Evolutionary conservation across 2,797 vertebrate genomes (phyloP).

Genomic region (Siniperca scherzeri): DNA sequence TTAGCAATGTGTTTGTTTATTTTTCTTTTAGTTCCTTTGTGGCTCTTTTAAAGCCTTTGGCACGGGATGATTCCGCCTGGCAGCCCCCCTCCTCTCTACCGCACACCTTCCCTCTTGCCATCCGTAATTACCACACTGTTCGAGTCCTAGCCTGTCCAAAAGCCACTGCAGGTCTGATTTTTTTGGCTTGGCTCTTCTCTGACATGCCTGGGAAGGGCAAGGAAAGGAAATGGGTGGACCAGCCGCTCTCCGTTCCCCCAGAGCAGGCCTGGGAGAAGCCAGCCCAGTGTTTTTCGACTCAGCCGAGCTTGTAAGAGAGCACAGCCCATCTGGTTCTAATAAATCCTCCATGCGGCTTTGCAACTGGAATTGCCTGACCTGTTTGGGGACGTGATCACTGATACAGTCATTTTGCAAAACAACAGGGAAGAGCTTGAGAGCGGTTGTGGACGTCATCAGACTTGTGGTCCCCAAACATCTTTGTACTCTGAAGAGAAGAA

Average conservation of each 20-base stretch:
- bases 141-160: conserved; percentile 84
- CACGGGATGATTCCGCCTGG: conserved; percentile 77
- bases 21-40: conserved; percentile 80
- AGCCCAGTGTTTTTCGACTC: conserved; percentile 84
- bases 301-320: conserved; percentile 80
- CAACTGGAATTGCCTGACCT: conserved; percentile 82
- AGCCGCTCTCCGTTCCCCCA: conserved; percentile 85
- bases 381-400: conserved; percentile 78
- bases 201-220: conserved; percentile 96
- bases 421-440: conserved; percentile 66
- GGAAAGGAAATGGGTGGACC: conserved; percentile 96
- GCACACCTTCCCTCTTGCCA: conserved; percentile 84
- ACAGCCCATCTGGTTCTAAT: conserved; percentile 89
- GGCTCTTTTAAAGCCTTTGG: conserved; percentile 82
- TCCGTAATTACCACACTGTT: conserved; percentile 87
- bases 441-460: conserved; percentile 58
- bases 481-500: conserved; percentile 61
- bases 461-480: conserved; percentile 53
- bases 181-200: conserved; percentile 91
- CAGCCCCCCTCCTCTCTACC: conserved; percentile 75
- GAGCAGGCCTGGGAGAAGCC: conserved; percentile 84
- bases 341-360: conserved; percentile 81
- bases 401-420: conserved; percentile 73
- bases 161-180: conserved; percentile 89
- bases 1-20: conserved; percentile 79